Evolutionary conservation across 2,113 vertebrate genomes (phyloP), one percentile per base, ranked within the genome.

Genomic region (Percopsis transmontana): DNA sequence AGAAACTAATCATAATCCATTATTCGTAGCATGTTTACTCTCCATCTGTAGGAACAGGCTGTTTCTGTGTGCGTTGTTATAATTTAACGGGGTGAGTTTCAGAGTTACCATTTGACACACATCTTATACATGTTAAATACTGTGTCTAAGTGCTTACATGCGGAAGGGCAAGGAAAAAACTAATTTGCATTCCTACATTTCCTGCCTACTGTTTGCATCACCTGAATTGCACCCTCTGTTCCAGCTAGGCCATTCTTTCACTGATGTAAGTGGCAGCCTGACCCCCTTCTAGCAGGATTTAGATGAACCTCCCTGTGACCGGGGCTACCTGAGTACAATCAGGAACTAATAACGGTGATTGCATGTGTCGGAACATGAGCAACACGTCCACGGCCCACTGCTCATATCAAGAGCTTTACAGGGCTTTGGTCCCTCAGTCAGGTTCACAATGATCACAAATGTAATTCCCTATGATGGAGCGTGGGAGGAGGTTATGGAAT

Each of bases 311-410:
- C 41, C 20, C 0, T 11, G 67, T 60, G 63, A 52, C 40, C 1
- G 19, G 58, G 62, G 61, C 69, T 41, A 23, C 42, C 70, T 74
- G 56, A 39, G 42, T 11, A 10, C 67, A 58, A 69, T 66, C 58
- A 62, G 42, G 42, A 62, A 75, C 61, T 73, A 77, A 68, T 75
- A 75, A 65, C 62, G 52, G 55, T 72, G 78, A 84, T 88, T 79
- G 85, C 70, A 74, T 68, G 57, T 54, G n/a, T 62, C 2, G 12
- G 62, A 71, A 59, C 60, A 51, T 14, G 56, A 63, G 68, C 40
- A 24, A 20, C n/a, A 65, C 40, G 24, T n/a, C 56, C 58, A 75
- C 50, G 60, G 67, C 60, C 72, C 71, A 11, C 65, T 70, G 82
- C 70, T 73, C 70, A 56, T 23, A 66, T 74, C 71, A 58, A 27